Conservation (phyloP, 2,888 invertebrate genomes). For the Cheilosia soror region DNA sequence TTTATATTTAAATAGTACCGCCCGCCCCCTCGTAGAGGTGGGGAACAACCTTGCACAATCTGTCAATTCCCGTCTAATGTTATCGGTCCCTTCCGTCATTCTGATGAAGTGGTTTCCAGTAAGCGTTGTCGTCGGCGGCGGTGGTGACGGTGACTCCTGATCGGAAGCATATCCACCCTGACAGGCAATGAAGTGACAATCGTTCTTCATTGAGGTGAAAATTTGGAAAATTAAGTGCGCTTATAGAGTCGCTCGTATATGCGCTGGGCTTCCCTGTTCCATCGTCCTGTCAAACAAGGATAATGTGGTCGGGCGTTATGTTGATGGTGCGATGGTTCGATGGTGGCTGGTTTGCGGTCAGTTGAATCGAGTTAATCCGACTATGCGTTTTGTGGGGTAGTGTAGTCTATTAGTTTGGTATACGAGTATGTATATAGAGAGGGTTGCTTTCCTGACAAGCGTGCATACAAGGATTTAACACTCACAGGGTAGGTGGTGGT, state of each 20-base stretch:
- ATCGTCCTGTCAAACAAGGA: conserved; percentile 44
- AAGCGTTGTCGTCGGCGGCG: conserved; percentile 6
- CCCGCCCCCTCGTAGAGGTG: background rate
- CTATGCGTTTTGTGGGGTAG: conserved; percentile 27
- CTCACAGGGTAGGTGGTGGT: conserved; percentile 7
- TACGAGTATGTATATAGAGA: background rate
- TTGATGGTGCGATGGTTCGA: conserved; percentile 9
- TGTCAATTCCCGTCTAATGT: conserved; percentile 30
- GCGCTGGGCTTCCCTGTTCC: conserved; percentile 35
- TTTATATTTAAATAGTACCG: conserved; percentile 71
- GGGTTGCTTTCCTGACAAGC: conserved; percentile 42
- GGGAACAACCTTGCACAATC: conserved; percentile 26
- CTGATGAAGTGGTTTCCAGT: conserved; percentile 43
- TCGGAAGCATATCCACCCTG: conserved; percentile 64
- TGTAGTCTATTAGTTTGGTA: conserved; percentile 13
- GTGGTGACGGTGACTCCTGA: conserved; percentile 50
- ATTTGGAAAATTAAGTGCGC: conserved; percentile 74
- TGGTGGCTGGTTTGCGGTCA: conserved; percentile 71
- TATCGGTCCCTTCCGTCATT: conserved; percentile 27
- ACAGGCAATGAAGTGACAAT: conserved; percentile 74
- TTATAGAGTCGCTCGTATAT: conserved; percentile 54
- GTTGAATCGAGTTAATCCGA: conserved; percentile 71
- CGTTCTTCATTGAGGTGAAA: conserved; percentile 75
- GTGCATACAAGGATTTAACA: conserved; percentile 64
- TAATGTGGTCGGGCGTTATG: conserved; percentile 42